phyloP scores from a whole-genome alignment of 2,888 invertebrate species.

The Pyrocoelia pectoralis region DNA sequence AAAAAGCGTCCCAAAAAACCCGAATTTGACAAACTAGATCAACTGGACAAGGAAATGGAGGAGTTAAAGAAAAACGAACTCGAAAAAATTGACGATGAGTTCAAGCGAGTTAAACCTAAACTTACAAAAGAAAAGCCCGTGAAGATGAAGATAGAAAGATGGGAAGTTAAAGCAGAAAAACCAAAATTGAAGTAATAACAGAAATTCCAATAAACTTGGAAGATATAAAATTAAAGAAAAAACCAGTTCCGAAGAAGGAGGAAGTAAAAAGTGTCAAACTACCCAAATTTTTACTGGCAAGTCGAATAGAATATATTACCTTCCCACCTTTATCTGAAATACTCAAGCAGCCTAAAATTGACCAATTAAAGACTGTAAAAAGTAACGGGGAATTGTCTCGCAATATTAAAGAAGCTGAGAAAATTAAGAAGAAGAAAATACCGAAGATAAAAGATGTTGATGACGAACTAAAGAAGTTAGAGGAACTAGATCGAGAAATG shows the following conservation, averaged over 20 bases:
- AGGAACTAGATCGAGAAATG: slow-evolving; percentile 56
- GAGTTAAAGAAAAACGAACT: slow-evolving; percentile 56
- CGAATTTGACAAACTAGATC: slow-evolving; percentile 53
- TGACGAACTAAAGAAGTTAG: slow-evolving; percentile 51
- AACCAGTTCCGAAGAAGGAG: slow-evolving; percentile 52
- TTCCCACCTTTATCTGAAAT: slow-evolving; percentile 67
- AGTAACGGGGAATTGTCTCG: slow-evolving; percentile 61
- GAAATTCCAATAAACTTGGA: slow-evolving; percentile 49
- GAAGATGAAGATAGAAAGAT: slow-evolving; percentile 59
- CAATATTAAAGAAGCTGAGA: slow-evolving; percentile 61
- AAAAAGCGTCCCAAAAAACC: slow-evolving; percentile 52
- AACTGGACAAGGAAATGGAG: slow-evolving; percentile 58
- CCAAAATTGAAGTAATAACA: slow-evolving; percentile 23
- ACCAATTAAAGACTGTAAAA: slow-evolving; percentile 52
- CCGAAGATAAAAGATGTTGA: slow-evolving; percentile 55
- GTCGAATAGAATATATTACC: slow-evolving; percentile 62
- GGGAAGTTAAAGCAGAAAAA: slow-evolving; percentile 54
- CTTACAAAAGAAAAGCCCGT: slow-evolving; percentile 50
- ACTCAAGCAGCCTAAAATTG: slow-evolving; percentile 51
- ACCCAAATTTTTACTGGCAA: slow-evolving; percentile 61
- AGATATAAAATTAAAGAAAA: slow-evolving; percentile 57
- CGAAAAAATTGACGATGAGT: slow-evolving; percentile 57
- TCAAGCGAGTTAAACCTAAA: slow-evolving; percentile 46
- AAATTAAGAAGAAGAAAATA: slow-evolving; percentile 51
- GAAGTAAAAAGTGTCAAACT: slow-evolving; percentile 53